Percentiles rank a stretch among this genome's conserved stretches.
Evolutionary conservation across 1,140 invertebrate genomes (phyloP).

Genomic region (Magallana gigas): DNA sequence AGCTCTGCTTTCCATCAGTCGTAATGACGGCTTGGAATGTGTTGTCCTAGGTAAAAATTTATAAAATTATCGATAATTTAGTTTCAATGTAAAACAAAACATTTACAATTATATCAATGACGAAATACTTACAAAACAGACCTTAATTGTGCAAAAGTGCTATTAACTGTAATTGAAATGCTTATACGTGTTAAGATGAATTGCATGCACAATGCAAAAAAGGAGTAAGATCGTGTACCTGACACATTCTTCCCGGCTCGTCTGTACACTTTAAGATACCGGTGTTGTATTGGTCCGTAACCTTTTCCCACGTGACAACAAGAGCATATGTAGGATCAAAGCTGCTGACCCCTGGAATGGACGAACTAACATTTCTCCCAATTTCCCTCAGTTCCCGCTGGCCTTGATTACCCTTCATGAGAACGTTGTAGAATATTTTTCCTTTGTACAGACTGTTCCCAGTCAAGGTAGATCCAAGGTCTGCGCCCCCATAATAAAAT

Average conservation of each 20-base stretch:
- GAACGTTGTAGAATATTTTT: slow-evolving; percentile 17
- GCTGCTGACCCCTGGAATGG: background rate
- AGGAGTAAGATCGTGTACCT: background rate
- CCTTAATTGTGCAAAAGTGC: too few relatives aligned
- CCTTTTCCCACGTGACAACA: slow-evolving; percentile 33
- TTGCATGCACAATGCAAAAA: background rate
- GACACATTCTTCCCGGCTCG: background rate
- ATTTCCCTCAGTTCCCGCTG: background rate
- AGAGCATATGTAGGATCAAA: slow-evolving; percentile 7
- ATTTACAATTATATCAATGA: too few relatives aligned
- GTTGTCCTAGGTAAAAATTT: slow-evolving; percentile 26
- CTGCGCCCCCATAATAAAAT: slow-evolving; percentile 6
- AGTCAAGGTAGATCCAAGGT: background rate
- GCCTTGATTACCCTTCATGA: background rate
- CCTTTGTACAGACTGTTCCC: background rate
- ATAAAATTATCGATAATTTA: too few relatives aligned
- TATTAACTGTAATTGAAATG: too few relatives aligned
- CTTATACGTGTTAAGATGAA: too few relatives aligned
- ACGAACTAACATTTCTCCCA: background rate
- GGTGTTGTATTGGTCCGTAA: slow-evolving; percentile 19
- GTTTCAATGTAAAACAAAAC: too few relatives aligned
- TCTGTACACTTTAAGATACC: background rate
- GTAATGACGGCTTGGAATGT: slow-evolving; percentile 49
- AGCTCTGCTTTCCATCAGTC: slow-evolving; percentile 48
- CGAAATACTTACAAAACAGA: too few relatives aligned